Percentiles rank a stretch among this genome's conserved stretches.
Conservation (phyloP, 1,140 invertebrate genomes). For the Uloborus diversus region DNA sequence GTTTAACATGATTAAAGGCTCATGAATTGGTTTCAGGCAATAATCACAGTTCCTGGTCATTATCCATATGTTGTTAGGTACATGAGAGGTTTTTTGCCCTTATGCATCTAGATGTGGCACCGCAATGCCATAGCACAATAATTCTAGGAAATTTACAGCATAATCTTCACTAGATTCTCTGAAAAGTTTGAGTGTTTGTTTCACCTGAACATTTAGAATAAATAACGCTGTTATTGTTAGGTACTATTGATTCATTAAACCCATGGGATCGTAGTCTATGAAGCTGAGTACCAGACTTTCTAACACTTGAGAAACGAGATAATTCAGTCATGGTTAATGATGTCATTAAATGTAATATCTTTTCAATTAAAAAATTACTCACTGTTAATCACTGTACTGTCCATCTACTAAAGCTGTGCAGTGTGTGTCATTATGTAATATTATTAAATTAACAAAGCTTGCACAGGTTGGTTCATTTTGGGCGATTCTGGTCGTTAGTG, state of each 20-base stretch:
- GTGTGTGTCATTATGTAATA: background rate
- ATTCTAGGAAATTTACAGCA: background rate
- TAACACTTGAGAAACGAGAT: background rate
- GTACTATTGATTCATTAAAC: background rate
- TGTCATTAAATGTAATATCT: background rate
- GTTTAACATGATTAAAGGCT: background rate
- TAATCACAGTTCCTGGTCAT: background rate
- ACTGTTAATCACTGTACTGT: background rate
- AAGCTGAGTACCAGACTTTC: background rate
- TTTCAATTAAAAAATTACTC: background rate
- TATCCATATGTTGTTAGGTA: background rate
- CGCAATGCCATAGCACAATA: background rate
- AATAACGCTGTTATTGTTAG: background rate
- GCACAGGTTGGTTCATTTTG: background rate
- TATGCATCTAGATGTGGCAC: background rate
- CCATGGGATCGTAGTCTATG: background rate
- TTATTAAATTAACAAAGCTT: background rate
- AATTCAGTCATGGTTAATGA: background rate
- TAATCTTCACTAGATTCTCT: background rate
- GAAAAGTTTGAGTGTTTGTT: background rate
- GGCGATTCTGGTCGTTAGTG: background rate
- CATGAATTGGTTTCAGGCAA: background rate
- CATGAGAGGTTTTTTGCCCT: background rate
- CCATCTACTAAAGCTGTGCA: background rate
- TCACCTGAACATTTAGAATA: background rate